Evolutionary conservation across 2,888 invertebrate species (phyloP).

Genomic region (Danaus chrysippus): DNA sequence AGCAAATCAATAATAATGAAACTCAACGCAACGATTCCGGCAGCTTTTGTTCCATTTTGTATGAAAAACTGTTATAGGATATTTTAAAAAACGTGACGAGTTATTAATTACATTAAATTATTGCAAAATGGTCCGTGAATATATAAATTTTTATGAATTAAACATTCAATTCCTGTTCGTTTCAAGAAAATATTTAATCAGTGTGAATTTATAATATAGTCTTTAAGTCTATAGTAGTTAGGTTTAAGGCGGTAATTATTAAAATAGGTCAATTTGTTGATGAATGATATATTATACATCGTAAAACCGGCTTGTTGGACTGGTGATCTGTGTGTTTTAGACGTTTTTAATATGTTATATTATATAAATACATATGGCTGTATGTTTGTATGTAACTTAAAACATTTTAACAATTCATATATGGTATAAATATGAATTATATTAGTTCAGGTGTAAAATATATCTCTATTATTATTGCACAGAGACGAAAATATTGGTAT

Average conservation of each 20-base stretch:
- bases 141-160: not conserved
- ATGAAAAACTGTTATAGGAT: not conserved
- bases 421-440: too few species aligned
- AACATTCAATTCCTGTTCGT: not conserved
- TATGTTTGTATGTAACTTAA: not conserved
- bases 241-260: not conserved
- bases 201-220: not conserved
- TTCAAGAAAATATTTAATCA: not conserved
- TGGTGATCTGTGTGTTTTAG: conserved; percentile 12
- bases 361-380: not conserved
- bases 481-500: not conserved
- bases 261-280: conserved; percentile 18
- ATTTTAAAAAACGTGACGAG: not conserved
- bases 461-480: too few species aligned
- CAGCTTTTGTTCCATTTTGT: not conserved
- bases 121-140: not conserved
- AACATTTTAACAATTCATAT: too few species aligned
- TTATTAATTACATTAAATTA: not conserved
- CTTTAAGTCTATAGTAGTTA: not conserved
- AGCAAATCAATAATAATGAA: not conserved
- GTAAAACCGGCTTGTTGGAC: conserved; percentile 20
- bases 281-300: conserved; percentile 25
- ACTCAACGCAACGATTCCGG: conserved; percentile 1
- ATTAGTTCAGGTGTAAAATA: too few species aligned
- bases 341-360: conserved; percentile 10